Conservation (phyloP, 2,888 invertebrate species). For the Endotricha flammealis region DNA sequence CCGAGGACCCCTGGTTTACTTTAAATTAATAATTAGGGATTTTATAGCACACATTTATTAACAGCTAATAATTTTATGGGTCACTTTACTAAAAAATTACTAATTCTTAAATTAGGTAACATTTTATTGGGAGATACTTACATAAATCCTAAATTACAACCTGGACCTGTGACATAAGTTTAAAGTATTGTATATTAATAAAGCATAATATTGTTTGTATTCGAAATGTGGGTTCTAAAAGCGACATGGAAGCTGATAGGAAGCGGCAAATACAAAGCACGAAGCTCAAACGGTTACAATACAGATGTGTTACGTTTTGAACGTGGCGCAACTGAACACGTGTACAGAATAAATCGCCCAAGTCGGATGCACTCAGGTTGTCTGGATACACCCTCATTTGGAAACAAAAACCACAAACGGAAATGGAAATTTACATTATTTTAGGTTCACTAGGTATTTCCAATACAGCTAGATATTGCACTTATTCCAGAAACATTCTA, state of each 20-base stretch:
- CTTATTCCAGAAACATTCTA: conserved; percentile 59
- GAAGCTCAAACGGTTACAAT: conserved; percentile 40
- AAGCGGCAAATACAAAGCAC: conserved; percentile 55
- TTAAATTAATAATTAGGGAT: conserved; percentile 50
- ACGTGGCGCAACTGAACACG: conserved; percentile 35
- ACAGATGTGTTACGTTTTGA: conserved; percentile 32
- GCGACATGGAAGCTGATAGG: conserved; percentile 61
- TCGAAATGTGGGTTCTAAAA: conserved; percentile 49
- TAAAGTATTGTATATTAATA: conserved; percentile 48
- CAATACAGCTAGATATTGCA: conserved; percentile 67
- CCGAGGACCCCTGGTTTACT: conserved; percentile 41
- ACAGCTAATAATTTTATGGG: conserved; percentile 57
- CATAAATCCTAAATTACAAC: conserved; percentile 68
- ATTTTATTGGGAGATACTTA: conserved; percentile 57
- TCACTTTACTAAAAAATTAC: conserved; percentile 53
- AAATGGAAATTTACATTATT: conserved; percentile 10
- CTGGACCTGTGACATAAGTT: conserved; percentile 70
- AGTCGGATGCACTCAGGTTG: too few relatives aligned
- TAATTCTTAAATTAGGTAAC: conserved; percentile 69
- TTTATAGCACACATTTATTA: conserved; percentile 68
- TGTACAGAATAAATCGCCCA: too few relatives aligned
- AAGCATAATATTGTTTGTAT: conserved; percentile 54
- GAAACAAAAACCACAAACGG: conserved; percentile 10
- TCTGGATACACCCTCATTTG: too few relatives aligned
- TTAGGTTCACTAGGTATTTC: conserved; percentile 34